Evolutionary conservation across 92 coral and sea anemone genomes (phyloP).

Genomic region (Anthopleura xanthogrammica): DNA sequence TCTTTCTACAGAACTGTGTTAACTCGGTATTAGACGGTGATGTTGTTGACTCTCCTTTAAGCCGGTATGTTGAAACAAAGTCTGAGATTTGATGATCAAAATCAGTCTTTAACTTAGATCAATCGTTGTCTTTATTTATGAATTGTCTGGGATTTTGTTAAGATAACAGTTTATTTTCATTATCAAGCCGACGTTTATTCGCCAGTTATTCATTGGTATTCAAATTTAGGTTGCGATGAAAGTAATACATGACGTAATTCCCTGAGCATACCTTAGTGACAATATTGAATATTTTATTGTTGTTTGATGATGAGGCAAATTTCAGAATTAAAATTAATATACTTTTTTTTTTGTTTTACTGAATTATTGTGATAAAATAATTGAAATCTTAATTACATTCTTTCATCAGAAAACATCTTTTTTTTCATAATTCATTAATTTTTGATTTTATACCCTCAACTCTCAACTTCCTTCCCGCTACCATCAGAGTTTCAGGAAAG

Average conservation of each 20-base stretch:
- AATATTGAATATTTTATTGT: neutral
- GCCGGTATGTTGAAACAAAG: slow-evolving; percentile 50
- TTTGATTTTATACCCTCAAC: too few relatives aligned
- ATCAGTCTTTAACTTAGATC: neutral
- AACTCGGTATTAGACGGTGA: slow-evolving; percentile 84
- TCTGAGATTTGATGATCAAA: neutral
- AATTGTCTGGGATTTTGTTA: neutral
- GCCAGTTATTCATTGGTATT: neutral
- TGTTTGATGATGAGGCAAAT: neutral
- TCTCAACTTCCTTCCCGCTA: too few relatives aligned
- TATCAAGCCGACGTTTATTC: neutral
- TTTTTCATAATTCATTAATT: too few relatives aligned
- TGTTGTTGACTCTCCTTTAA: slow-evolving; percentile 53
- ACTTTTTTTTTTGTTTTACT: too few relatives aligned
- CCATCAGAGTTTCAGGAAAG: too few relatives aligned
- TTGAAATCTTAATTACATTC: too few relatives aligned
- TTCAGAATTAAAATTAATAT: neutral
- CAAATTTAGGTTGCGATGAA: neutral
- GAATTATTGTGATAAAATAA: too few relatives aligned
- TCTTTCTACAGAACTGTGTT: slow-evolving; percentile 76
- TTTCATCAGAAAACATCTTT: too few relatives aligned
- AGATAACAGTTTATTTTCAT: neutral
- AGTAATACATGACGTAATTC: neutral
- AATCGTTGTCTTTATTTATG: neutral
- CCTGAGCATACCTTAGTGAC: neutral